Conservation (phyloP, 2,888 invertebrate species). For the Zaprionus lineosus region DNA sequence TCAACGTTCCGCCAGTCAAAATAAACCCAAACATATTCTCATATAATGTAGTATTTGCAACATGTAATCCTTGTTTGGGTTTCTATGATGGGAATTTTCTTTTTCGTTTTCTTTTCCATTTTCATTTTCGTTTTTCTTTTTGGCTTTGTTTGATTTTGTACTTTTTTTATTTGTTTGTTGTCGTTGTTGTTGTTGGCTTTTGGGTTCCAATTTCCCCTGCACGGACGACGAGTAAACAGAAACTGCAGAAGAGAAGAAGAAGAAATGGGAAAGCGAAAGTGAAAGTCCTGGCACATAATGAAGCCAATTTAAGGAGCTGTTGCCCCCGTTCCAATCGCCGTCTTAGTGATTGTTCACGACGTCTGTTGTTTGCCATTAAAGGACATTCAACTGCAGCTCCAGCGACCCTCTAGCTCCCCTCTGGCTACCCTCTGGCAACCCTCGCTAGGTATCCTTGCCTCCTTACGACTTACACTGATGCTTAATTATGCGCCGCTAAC, state of each 20-base stretch:
- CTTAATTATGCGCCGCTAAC: slow-evolving; percentile 13
- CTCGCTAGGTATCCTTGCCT: slow-evolving; percentile 10
- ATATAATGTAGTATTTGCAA: not conserved
- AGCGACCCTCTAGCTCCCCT: slow-evolving; percentile 34
- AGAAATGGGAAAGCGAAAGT: no score
- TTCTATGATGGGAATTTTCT: slow-evolving; percentile 36
- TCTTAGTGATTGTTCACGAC: slow-evolving; percentile 1
- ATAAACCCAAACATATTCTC: slow-evolving; percentile 1
- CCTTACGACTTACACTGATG: slow-evolving; percentile 10
- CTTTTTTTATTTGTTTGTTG: no score
- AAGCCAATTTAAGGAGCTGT: slow-evolving; percentile 21
- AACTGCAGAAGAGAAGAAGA: slow-evolving; percentile 1
- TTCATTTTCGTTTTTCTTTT: slow-evolving; percentile 8
- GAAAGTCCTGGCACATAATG: slow-evolving; percentile 46
- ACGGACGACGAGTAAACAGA: slow-evolving; percentile 16
- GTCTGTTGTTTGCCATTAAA: slow-evolving; percentile 56
- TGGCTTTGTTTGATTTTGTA: not conserved
- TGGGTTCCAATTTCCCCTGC: not conserved
- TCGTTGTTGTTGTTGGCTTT: no score
- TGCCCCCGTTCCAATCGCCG: not conserved
- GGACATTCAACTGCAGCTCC: slow-evolving; percentile 67
- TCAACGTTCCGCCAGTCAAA: slow-evolving; percentile 23
- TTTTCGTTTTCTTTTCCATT: not conserved
- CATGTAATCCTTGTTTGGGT: slow-evolving; percentile 12
- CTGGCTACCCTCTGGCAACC: slow-evolving; percentile 24